phyloP scores from a whole-genome alignment of 53 echinoderm and acorn worm genomes.

The Paelopatides confundens region DNA sequence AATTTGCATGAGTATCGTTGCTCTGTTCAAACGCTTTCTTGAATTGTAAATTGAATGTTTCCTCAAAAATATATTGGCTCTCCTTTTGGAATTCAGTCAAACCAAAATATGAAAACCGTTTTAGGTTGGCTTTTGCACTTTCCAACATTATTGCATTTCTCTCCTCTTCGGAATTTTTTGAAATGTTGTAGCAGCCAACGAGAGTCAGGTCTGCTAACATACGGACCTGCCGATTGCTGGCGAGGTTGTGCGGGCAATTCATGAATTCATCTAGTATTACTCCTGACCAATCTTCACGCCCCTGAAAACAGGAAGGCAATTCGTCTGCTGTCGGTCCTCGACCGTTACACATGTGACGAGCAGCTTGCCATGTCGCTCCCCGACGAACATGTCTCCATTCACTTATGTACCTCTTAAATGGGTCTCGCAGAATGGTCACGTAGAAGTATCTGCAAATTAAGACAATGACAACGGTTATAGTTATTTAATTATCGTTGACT shows the following conservation, averaged over 20 bases:
- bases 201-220: conserved; percentile 89
- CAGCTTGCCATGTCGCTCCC: conserved; percentile 88
- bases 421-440: conserved; percentile 88
- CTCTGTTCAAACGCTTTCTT: conserved; percentile 66
- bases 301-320: conserved; percentile 71
- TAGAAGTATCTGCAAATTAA: conserved; percentile 81
- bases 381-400: conserved; percentile 93
- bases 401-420: conserved; percentile 80
- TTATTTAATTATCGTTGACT: no score
- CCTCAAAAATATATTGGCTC: conserved; percentile 88
- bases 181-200: conserved; percentile 86
- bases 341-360: conserved; percentile 91
- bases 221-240: conserved; percentile 84
- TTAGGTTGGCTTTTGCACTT: conserved; percentile 83
- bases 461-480: no score
- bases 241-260: conserved; percentile 80
- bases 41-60: conserved; percentile 83
- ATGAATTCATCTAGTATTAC: conserved; percentile 84
- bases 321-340: conserved; percentile 60
- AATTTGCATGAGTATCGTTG: conserved; percentile 73
- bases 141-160: conserved; percentile 69
- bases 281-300: conserved; percentile 70
- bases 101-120: conserved; percentile 82
- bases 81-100: conserved; percentile 85
- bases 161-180: conserved; percentile 65